A percentile compares a stretch with the other conserved stretches of the same genome.
These are phyloP conservation scores for Dryobates pubescens DNA, from an alignment of 2,797 vertebrate genomes.

Conservation along the genomic window DNA sequence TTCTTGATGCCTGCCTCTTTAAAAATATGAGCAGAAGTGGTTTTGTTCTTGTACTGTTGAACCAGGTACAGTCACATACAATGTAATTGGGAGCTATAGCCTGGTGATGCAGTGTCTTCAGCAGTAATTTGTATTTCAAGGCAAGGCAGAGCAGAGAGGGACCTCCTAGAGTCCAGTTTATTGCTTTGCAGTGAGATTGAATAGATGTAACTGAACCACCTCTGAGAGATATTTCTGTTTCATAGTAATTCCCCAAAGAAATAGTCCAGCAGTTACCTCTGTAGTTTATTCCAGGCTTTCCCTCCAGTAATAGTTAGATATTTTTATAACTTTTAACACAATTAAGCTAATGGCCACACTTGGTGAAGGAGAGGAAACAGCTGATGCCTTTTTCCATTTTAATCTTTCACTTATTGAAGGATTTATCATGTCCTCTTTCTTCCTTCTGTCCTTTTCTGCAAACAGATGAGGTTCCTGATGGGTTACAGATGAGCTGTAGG, in stretches of 20 bases:
- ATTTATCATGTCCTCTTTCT: neutral
- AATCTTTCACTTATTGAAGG: neutral
- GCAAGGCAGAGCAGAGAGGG: neutral
- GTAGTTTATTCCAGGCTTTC: neutral
- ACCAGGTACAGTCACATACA: neutral
- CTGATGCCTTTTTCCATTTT: neutral
- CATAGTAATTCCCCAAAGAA: neutral
- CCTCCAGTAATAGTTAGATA: neutral
- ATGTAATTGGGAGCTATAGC: neutral
- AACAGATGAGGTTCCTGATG: neutral
- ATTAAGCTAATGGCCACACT: neutral
- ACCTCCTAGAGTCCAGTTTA: neutral
- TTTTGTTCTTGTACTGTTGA: slow-evolving; percentile 11
- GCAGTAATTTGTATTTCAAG: neutral
- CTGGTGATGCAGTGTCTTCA: neutral
- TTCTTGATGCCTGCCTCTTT: slow-evolving; percentile 44
- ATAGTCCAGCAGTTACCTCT: neutral
- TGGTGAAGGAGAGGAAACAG: neutral
- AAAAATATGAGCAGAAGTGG: slow-evolving; percentile 20
- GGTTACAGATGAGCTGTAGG: neutral
- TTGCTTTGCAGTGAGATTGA: neutral
- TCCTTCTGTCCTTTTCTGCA: neutral
- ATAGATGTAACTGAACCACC: neutral
- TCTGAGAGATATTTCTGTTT: neutral
- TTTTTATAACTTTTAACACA: neutral